Evolutionary conservation across 1,140 invertebrate species (phyloP).

Genomic region (Drosophila orosa): DNA sequence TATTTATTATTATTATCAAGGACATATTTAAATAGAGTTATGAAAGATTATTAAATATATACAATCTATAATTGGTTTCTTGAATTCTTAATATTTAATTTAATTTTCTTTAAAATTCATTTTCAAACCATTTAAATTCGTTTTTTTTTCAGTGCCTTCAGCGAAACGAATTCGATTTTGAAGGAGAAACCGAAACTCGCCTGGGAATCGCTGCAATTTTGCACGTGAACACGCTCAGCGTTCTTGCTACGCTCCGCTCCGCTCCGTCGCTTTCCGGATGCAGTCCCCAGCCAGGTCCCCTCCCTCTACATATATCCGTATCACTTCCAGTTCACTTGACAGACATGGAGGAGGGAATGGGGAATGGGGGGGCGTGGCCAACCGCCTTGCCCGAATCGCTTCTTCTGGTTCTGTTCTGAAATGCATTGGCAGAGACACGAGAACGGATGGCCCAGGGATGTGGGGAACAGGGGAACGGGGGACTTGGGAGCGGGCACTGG

Average conservation of each 20-base stretch:
- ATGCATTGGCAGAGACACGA: constrained; percentile 48
- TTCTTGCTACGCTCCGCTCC: constrained; percentile 26
- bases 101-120: neutral
- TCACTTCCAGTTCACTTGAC: constrained; percentile 81
- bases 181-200: constrained; percentile 46
- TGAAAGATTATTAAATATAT: neutral
- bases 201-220: constrained; percentile 79
- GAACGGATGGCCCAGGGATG: constrained; percentile 13
- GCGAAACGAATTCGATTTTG: constrained; percentile 61
- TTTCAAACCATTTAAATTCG: fast-evolving
- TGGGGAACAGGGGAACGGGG: constrained; percentile 2
- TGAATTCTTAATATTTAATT: neutral
- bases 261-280: constrained; percentile 2
- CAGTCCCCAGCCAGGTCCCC: neutral
- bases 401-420: constrained; percentile 48
- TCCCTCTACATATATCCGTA: constrained; percentile 40
- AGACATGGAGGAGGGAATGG: constrained; percentile 52
- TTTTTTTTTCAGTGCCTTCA: constrained; percentile 11
- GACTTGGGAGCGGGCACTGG: neutral
- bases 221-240: constrained; percentile 76
- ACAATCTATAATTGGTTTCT: neutral
- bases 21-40: neutral
- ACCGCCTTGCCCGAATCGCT: constrained; percentile 46
- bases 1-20: too few species aligned
- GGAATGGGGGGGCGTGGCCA: constrained; percentile 21